Base-by-base conservation (phyloP, 92 coral and sea anemone species). In the Chrysogorgia sp. region DNA sequence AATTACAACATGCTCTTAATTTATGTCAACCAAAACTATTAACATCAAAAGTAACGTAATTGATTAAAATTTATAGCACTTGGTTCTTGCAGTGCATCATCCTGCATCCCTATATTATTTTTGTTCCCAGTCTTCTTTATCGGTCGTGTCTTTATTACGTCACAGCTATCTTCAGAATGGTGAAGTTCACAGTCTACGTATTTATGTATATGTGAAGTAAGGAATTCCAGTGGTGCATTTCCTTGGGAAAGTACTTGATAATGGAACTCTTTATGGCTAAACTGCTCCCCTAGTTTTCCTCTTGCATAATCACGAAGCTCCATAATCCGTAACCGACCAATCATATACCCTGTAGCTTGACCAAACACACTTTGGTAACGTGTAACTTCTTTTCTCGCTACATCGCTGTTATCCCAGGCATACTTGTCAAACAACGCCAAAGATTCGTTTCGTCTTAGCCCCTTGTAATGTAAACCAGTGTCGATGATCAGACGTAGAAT, bases 371-470 rank as follows among this genome's bases (percentile, higher is more conserved):
- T 90, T 79, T 90, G 94, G 64, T 92, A 92, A 26, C 97, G 90
- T 2, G 97, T 90, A 35, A 92, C 88, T 26, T 92, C 97, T 52
- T 90, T 90, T 21, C 65, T 55, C 7, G 92, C 92, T 13, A 89
- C 74, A 31, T 92, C 96, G 60, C 92, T 87, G 26, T 88, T 87
- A 82, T 92, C 97, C 97, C 97, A 92, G 67, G 96, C 96, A 77
- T 84, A 92, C 43, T 92, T 75, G 9, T 90, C 90, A 74, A 92
- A 92, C 64, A 67, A 87, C 29, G 81, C 52, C 22, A 92, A 84
- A 4, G 91, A 91, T 2, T 71, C 34, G 41, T 55, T 79, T 3
- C 97, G 87, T 21, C 85, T 26, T 15, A 84, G 75, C 19, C 88
- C 88, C 58, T 87, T 87, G 84, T 84, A 77, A 29, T 91, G 97